Evolutionary conservation across 2,888 invertebrate genomes (phyloP).

Genomic region (Anoplius nigerrimus): DNA sequence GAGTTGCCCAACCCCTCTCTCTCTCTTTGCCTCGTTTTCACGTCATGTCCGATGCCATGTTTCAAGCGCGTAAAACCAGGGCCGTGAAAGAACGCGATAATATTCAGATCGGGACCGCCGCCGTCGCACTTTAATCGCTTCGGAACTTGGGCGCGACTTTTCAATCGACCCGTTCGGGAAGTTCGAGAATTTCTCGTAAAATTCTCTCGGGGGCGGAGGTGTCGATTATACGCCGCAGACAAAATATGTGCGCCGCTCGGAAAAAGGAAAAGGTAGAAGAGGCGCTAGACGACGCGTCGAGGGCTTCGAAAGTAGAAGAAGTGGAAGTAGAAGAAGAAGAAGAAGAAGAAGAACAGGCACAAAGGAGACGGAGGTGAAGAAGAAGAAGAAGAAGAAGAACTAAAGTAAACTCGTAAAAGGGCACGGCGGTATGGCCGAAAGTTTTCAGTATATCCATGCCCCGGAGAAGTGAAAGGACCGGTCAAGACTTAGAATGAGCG

Average conservation of each 20-base stretch:
- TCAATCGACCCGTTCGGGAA: background rate
- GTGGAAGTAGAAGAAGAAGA: constrained; percentile 1
- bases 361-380: no score
- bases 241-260: no score
- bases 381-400: background rate
- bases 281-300: background rate
- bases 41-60: no score
- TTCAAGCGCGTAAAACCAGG: no score
- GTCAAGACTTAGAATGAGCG: constrained; percentile 37
- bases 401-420: constrained; percentile 7
- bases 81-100: no score
- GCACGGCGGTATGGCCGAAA: background rate
- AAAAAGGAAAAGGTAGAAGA: background rate
- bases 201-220: background rate
- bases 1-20: background rate
- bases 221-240: no score
- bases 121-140: no score
- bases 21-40: background rate
- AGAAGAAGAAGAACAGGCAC: no score
- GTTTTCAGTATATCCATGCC: background rate
- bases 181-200: constrained; percentile 5
- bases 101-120: no score
- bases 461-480: constrained; percentile 17
- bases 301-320: no score
- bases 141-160: no score